Evolutionary conservation across 2,888 invertebrate species (phyloP).

Genomic region (Diarsia rubi): DNA sequence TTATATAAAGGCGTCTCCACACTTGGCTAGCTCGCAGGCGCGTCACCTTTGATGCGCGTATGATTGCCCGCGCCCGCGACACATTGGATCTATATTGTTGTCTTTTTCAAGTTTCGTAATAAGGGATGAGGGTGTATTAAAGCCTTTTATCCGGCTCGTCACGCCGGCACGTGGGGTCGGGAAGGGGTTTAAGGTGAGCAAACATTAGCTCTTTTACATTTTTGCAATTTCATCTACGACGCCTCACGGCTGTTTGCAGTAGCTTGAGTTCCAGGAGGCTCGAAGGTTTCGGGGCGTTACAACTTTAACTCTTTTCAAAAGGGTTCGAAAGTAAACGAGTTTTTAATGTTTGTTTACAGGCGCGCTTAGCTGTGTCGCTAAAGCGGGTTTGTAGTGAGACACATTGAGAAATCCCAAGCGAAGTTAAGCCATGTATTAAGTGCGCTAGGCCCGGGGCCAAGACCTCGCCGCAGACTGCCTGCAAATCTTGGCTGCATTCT

Average conservation of each 20-base stretch:
- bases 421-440: constrained; percentile 85
- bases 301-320: constrained; percentile 86
- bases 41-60: constrained; percentile 90
- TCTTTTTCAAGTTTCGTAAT: constrained; percentile 91
- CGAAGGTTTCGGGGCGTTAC: constrained; percentile 81
- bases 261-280: constrained; percentile 77
- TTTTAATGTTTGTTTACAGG: constrained; percentile 82
- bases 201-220: constrained; percentile 91
- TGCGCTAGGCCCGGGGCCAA: constrained; percentile 88
- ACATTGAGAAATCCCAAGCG: constrained; percentile 77
- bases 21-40: constrained; percentile 86
- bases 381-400: constrained; percentile 70
- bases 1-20: constrained; percentile 86
- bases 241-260: constrained; percentile 87
- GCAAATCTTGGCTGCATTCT: constrained; percentile 89
- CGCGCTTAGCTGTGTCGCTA: constrained; percentile 74
- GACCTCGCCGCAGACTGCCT: constrained; percentile 83
- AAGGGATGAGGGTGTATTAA: constrained; percentile 91
- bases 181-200: constrained; percentile 91
- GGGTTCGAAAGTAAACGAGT: constrained; percentile 84
- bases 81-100: constrained; percentile 91
- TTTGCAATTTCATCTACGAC: constrained; percentile 90
- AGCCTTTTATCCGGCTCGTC: constrained; percentile 91
- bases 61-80: constrained; percentile 91
- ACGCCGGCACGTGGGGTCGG: constrained; percentile 88